A percentile compares a stretch with the other conserved stretches of the same genome.
Conservation (phyloP, 2,888 invertebrate species). For the Harpalus rubripes region DNA sequence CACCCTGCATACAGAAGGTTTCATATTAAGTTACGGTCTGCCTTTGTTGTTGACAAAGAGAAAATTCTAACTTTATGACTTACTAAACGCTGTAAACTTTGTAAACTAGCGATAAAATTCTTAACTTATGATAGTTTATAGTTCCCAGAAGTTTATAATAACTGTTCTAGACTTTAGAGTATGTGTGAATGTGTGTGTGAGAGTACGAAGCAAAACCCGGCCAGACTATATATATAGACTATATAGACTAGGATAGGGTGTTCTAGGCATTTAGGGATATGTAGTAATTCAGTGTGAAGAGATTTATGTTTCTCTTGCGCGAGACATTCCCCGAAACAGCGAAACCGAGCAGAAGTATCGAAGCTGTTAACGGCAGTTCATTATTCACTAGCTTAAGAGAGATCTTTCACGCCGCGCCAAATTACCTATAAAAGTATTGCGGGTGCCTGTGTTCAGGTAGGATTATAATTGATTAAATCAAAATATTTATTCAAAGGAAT, state of each 20-base stretch:
- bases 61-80: no score
- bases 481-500: no score
- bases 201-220: neutral
- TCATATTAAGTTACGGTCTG: no score
- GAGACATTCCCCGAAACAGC: slow-evolving; percentile 61
- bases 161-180: neutral
- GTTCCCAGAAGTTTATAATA: slow-evolving; percentile 2
- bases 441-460: no score
- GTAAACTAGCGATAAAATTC: neutral
- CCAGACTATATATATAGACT: no score
- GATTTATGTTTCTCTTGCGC: slow-evolving; percentile 55
- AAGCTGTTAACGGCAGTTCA: slow-evolving; percentile 62
- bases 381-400: slow-evolving; percentile 41
- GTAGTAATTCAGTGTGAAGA: neutral
- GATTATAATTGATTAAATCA: no score
- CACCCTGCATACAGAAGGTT: no score
- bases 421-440: neutral
- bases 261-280: neutral
- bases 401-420: neutral
- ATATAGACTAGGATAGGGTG: no score
- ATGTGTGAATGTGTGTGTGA: neutral
- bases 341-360: slow-evolving; percentile 62
- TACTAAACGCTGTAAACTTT: neutral
- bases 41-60: no score
- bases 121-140: neutral